Evolutionary conservation across 2,797 vertebrate genomes (phyloP).

Genomic region (Acanthurus lineatus): DNA sequence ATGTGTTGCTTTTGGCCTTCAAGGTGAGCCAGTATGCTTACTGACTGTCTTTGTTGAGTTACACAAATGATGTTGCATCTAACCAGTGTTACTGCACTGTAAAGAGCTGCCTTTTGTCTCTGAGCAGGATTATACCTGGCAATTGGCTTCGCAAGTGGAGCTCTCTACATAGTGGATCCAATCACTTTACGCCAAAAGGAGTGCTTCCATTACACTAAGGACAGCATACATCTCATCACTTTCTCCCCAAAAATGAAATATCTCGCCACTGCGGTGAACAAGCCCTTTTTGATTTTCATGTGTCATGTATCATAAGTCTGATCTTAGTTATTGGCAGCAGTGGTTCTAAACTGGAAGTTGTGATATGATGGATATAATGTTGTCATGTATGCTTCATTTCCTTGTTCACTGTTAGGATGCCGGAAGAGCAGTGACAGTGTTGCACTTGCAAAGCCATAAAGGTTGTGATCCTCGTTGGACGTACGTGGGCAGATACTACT

Average conservation of each 20-base stretch:
- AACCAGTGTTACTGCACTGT: neutral
- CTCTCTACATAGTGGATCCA: constrained; percentile 88
- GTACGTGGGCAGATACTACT: constrained; percentile 87
- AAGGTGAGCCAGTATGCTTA: constrained; percentile 82
- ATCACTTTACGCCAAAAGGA: constrained; percentile 86
- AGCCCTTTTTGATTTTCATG: neutral
- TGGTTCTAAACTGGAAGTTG: neutral
- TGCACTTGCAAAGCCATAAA: constrained; percentile 63
- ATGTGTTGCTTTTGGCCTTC: constrained; percentile 89
- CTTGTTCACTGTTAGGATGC: constrained; percentile 85
- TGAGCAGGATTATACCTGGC: constrained; percentile 89
- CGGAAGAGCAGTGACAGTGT: constrained; percentile 88
- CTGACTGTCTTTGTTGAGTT: neutral
- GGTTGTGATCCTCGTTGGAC: constrained; percentile 81
- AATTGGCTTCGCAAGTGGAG: constrained; percentile 90
- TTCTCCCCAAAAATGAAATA: constrained; percentile 93
- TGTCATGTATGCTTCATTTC: neutral
- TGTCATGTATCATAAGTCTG: neutral
- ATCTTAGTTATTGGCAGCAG: neutral
- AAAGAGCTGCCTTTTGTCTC: constrained; percentile 24
- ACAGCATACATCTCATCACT: constrained; percentile 88
- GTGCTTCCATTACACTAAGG: constrained; percentile 84
- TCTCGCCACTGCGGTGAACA: constrained; percentile 93
- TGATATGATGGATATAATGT: neutral
- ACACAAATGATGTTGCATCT: neutral